Evolutionary conservation across 2,888 invertebrate species (phyloP), one percentile per base, ranked within the genome.

Genomic region (Hypomecis atomaria): DNA sequence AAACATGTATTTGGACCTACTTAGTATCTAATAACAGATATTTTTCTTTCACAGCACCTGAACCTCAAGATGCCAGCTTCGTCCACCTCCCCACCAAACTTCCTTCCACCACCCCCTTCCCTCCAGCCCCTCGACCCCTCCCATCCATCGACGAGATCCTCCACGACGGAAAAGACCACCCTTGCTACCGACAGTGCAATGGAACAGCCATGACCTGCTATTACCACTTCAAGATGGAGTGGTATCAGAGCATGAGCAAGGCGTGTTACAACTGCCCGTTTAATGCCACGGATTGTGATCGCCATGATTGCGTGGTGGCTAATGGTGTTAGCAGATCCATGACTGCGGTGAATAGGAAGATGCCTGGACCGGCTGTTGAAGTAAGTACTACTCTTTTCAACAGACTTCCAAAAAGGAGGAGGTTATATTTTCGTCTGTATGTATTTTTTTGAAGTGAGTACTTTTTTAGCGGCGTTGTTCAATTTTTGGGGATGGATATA

Each of bases 321-420:
- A 64, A 69, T 44, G 71, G 71, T 6, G 36, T 66, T 0, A 49
- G 45, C 2, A 57, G 71, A 34, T 7, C 69, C 4, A 64, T 71
- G 77, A 92, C 95, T 0, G 95, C 96, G 0, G 94, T 96, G 5
- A 97, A 97, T 86, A 93, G 97, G 66, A 94, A 95, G 87, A 93
- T 97, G 90, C 97, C 97, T 0, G 97, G 97, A 43, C 97, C 97
- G 0, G 79, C 94, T 2, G 94, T 97, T 55, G 95, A 96, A 92
- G 96, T 96, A 83, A 70, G 72, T 36, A 38, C 23, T n/a, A n/a
- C n/a, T n/a, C n/a, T n/a, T n/a, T n/a, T n/a, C n/a, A n/a, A n/a
- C n/a, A n/a, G n/a, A n/a, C n/a, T n/a, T n/a, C n/a, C n/a, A n/a
- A n/a, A n/a, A n/a, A n/a, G n/a, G n/a, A n/a, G n/a, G n/a, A n/a